Percentiles rank a stretch among this genome's conserved stretches.
Evolutionary conservation across 2,797 vertebrate genomes (phyloP).

Genomic region (Acrossocheilus wenchowensis): DNA sequence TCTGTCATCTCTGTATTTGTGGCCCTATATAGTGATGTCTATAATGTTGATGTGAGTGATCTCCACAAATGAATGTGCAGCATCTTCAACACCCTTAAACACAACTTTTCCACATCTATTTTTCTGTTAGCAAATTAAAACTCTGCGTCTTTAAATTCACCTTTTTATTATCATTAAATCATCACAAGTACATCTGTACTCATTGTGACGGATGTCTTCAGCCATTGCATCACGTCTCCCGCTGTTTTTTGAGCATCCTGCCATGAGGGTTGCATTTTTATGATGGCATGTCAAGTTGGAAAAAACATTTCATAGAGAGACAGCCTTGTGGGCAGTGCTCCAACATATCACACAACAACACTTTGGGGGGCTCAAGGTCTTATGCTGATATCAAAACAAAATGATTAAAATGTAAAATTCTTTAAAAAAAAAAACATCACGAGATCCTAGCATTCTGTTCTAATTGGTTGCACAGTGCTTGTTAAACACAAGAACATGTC

Average conservation of each 20-base stretch:
- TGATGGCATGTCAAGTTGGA: conserved; percentile 23
- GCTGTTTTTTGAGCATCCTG: background rate
- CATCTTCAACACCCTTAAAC: background rate
- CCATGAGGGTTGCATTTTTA: background rate
- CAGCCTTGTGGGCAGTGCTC: background rate
- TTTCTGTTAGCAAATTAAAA: conserved; percentile 2
- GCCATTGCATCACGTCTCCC: conserved; percentile 4
- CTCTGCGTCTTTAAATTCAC: background rate
- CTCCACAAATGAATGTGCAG: background rate
- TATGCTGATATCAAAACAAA: background rate
- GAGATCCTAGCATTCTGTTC: background rate
- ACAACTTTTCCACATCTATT: background rate
- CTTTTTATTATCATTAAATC: background rate
- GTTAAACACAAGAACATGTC: too few species aligned
- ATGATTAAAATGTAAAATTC: background rate
- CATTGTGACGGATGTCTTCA: conserved; percentile 6
- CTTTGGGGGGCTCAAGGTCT: background rate
- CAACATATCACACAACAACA: background rate
- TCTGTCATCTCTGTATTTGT: background rate
- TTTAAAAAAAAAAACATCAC: background rate
- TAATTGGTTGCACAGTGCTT: background rate
- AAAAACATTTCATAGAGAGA: background rate
- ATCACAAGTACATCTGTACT: background rate
- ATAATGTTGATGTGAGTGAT: background rate
- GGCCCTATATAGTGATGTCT: background rate